Base-by-base conservation (phyloP, 1,140 invertebrate genomes). In the Trachymyrmex cornetzi region DNA sequence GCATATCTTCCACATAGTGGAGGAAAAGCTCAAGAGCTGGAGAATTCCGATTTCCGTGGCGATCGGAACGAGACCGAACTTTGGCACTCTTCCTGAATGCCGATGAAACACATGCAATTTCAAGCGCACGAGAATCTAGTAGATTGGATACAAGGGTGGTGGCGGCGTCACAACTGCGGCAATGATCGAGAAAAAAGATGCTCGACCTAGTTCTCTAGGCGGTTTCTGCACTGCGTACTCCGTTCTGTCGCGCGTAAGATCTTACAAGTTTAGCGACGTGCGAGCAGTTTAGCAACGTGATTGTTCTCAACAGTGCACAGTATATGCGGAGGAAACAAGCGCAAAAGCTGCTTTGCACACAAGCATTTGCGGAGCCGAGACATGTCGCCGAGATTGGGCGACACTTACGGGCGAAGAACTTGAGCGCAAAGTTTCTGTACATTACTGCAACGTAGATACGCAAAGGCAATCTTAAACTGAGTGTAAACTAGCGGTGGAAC, bases 21-120 rank as follows among this genome's bases (percentile, higher is more conserved):
- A 19, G 38, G n/a, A 61, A 38, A 24, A 27, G 24, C 38, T 48
- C 16, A 19, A 50, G 50, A 50, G 74, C 24, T 4, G 79, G 30
- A 38, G 30, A 27, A 24, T 12, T 44, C 9, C 48, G 82, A 44
- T 79, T 72, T 50, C 34, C 22, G 59, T 38, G 24, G 61, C 53
- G 24, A 87, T 38, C 30, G 57, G 30, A 50, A 38, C 30, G 48
- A 75, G 75, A 77, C 55, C 80, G 57, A 86, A 89, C 53, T 89
- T 89, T 88, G 74, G 82, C 84, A 74, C 90, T 88, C 79, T 72
- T 89, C 86, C 86, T 85, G 88, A 85, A 90, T 75, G 84, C 74
- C 84, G 87, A 91, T 84, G 81, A 89, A 89, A 91, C 88, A 90
- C 88, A 91, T 88, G 90, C 87, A 89, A 89, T 88, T 82, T 86